phyloP scores from a whole-genome alignment of 1,140 invertebrate genomes.

The Nasonia vitripennis region DNA sequence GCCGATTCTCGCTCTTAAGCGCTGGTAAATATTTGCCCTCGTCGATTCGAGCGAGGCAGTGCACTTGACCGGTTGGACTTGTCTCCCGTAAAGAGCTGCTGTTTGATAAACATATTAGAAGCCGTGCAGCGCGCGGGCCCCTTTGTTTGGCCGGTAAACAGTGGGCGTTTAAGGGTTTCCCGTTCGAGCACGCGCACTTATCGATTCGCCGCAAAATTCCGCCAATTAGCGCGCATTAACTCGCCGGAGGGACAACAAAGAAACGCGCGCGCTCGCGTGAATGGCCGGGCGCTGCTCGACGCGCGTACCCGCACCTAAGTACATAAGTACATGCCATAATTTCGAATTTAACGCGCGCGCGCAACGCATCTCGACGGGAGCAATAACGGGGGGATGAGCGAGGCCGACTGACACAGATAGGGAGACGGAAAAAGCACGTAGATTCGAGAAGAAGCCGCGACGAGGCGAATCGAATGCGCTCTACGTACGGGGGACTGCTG shows the following conservation, averaged over 20 bases:
- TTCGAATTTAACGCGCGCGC: no score
- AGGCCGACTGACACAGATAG: slow-evolving; percentile 20
- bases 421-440: slow-evolving; percentile 6
- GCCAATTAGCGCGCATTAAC: slow-evolving; percentile 39
- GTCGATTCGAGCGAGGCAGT: slow-evolving; percentile 64
- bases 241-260: background rate
- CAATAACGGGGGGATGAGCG: background rate
- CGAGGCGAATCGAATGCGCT: background rate
- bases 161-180: slow-evolving; percentile 26
- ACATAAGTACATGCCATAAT: no score
- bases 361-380: background rate
- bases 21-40: slow-evolving; percentile 68
- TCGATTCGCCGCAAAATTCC: slow-evolving; percentile 48
- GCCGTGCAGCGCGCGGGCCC: background rate
- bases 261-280: background rate
- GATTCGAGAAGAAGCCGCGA: background rate
- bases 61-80: slow-evolving; percentile 4
- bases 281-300: no score
- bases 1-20: slow-evolving; percentile 48
- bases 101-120: slow-evolving; percentile 71
- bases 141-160: slow-evolving; percentile 62
- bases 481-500: background rate
- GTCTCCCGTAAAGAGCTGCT: slow-evolving; percentile 17
- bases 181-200: slow-evolving; percentile 29
- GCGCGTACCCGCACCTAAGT: no score